Percentiles rank a stretch among this genome's conserved stretches.
Evolutionary conservation across 1,140 invertebrate species (phyloP).

Genomic region (Diachasma alloeum): DNA sequence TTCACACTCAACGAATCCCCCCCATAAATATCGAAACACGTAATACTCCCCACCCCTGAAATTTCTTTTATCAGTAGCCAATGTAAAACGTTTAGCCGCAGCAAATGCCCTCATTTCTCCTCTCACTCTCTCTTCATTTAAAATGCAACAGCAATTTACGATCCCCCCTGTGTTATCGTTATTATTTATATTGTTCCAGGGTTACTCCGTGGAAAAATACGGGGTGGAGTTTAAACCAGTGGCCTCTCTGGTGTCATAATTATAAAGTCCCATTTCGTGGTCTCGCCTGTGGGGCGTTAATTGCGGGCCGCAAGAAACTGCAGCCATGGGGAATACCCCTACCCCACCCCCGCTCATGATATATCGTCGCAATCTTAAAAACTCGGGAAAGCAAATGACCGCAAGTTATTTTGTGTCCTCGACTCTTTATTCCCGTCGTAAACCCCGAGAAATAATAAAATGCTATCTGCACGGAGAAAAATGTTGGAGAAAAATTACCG

Average conservation of each 20-base stretch:
- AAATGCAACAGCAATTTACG: constrained; percentile 13
- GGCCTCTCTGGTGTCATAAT: constrained; percentile 19
- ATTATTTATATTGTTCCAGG: constrained; percentile 29
- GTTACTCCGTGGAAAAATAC: neutral
- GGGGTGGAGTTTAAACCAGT: neutral
- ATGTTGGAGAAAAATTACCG: neutral
- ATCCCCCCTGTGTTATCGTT: constrained; percentile 8
- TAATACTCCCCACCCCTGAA: no score
- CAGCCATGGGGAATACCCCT: neutral
- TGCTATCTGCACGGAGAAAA: neutral
- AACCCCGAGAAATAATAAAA: neutral
- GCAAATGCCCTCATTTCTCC: neutral
- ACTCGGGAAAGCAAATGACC: constrained; percentile 1
- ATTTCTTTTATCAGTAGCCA: neutral
- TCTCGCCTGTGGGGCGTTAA: constrained; percentile 26
- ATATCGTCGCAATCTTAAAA: neutral
- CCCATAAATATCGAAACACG: no score
- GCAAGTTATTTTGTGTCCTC: neutral
- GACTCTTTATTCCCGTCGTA: neutral
- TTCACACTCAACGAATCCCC: no score
- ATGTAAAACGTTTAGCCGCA: neutral
- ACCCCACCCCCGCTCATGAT: neutral
- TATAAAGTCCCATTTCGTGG: constrained; percentile 30
- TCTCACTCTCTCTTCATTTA: neutral
- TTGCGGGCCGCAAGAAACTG: constrained; percentile 22